Evolutionary conservation across 2,888 invertebrate genomes (phyloP).

Genomic region (Macrosoma leucophasiata): DNA sequence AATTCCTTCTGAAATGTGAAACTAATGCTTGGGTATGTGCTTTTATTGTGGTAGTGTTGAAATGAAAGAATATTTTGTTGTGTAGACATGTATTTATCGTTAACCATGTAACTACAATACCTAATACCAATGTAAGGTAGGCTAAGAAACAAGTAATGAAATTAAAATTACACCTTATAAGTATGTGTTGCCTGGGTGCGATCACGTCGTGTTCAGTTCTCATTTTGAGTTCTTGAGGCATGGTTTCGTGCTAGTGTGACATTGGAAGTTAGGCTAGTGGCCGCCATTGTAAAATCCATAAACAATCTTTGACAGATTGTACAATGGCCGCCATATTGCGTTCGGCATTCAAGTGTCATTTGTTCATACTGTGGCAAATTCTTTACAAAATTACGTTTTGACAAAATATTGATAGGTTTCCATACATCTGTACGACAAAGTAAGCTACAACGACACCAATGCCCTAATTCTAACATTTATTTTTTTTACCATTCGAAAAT

Average conservation of each 20-base stretch:
- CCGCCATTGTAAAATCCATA: no score
- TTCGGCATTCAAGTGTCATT: no score
- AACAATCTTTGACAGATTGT: no score
- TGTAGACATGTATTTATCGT: conserved; percentile 75
- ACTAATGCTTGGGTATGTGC: conserved; percentile 9
- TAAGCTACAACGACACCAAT: conserved; percentile 68
- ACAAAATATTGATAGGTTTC: no score
- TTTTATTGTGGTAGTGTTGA: conserved; percentile 49
- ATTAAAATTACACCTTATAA: conserved; percentile 48
- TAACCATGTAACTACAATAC: conserved; percentile 68
- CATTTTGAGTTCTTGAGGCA: conserved; percentile 32
- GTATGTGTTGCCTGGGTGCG: conserved; percentile 53
- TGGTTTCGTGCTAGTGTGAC: conserved; percentile 27
- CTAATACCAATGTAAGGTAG: conserved; percentile 60
- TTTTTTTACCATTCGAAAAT: conserved; percentile 63
- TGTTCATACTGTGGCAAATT: no score
- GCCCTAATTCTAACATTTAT: conserved; percentile 64
- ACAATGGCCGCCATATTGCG: no score
- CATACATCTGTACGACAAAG: conserved; percentile 36
- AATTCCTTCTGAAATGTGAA: no score
- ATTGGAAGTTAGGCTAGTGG: no score
- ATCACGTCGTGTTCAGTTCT: conserved; percentile 40
- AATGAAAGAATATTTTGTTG: conserved; percentile 71
- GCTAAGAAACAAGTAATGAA: conserved; percentile 38
- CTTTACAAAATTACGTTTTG: no score